phyloP scores from a whole-genome alignment of 2,113 vertebrate genomes.

The Epinephelus fuscoguttatus region DNA sequence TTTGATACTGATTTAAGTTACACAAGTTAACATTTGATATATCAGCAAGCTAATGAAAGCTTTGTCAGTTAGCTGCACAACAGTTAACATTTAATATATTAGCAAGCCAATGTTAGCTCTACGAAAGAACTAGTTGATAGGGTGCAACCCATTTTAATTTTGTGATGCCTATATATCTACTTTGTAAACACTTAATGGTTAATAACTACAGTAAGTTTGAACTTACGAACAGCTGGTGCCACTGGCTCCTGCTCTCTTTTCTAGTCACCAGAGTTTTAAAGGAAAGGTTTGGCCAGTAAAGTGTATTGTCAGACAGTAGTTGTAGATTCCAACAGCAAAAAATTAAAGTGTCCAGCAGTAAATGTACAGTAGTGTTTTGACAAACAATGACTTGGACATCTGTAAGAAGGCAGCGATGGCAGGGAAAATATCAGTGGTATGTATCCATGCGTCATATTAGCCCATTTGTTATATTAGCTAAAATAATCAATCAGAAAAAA shows the following conservation, averaged over 20 bases:
- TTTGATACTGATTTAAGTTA: neutral
- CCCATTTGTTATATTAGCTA: constrained; percentile 40
- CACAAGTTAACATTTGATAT: neutral
- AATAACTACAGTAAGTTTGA: neutral
- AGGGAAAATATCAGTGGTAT: neutral
- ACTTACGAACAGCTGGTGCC: constrained; percentile 13
- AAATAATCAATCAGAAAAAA: constrained; percentile 22
- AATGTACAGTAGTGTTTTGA: neutral
- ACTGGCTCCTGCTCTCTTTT: neutral
- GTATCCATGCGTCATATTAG: constrained; percentile 35
- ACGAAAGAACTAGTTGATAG: neutral
- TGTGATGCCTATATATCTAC: neutral
- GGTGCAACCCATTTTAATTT: constrained; percentile 52
- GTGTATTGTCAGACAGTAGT: neutral
- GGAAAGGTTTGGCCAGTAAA: neutral
- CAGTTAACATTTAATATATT: constrained; percentile 1
- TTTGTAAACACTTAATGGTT: neutral
- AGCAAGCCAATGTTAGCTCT: neutral
- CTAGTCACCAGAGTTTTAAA: neutral
- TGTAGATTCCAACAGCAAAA: neutral
- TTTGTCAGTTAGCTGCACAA: neutral
- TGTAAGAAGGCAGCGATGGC: constrained; percentile 2
- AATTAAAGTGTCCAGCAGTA: neutral
- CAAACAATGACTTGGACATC: constrained; percentile 1
- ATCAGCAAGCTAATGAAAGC: neutral